Evolutionary conservation across 2,888 invertebrate species (phyloP).

Genomic region (Pachycephus smyrnensis): DNA sequence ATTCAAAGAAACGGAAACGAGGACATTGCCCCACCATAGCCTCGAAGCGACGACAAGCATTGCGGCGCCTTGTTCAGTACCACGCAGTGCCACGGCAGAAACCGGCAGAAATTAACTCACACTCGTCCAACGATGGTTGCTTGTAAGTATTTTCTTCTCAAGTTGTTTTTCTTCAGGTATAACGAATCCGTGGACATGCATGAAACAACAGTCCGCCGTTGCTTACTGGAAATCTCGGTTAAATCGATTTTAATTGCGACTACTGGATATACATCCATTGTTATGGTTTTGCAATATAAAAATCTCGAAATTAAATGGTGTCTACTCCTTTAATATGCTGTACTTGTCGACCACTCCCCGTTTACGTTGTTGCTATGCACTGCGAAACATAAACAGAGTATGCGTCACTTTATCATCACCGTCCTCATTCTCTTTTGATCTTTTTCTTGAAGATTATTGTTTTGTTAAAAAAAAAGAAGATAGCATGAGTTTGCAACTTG

Average conservation of each 20-base stretch:
- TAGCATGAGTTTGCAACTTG: background rate
- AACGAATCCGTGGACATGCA: background rate
- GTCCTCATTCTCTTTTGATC: background rate
- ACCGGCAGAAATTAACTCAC: constrained; percentile 9
- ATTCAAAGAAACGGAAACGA: background rate
- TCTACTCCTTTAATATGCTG: background rate
- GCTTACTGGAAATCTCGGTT: background rate
- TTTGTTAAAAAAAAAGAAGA: background rate
- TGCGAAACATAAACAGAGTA: background rate
- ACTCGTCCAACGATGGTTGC: constrained; percentile 18
- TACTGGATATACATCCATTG: background rate
- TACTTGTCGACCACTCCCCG: background rate
- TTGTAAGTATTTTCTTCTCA: constrained; percentile 15
- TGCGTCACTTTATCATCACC: background rate
- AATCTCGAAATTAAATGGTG: background rate
- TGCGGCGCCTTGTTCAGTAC: background rate
- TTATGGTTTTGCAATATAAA: background rate
- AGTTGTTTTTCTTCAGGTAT: background rate
- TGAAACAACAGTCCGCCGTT: background rate
- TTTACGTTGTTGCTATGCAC: background rate
- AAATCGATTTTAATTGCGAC: background rate
- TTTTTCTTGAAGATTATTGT: background rate
- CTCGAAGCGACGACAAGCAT: background rate
- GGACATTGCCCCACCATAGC: background rate
- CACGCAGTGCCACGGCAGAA: background rate